Evolutionary conservation across 2,113 vertebrate genomes (phyloP).

Genomic region (Mirounga angustirostris): DNA sequence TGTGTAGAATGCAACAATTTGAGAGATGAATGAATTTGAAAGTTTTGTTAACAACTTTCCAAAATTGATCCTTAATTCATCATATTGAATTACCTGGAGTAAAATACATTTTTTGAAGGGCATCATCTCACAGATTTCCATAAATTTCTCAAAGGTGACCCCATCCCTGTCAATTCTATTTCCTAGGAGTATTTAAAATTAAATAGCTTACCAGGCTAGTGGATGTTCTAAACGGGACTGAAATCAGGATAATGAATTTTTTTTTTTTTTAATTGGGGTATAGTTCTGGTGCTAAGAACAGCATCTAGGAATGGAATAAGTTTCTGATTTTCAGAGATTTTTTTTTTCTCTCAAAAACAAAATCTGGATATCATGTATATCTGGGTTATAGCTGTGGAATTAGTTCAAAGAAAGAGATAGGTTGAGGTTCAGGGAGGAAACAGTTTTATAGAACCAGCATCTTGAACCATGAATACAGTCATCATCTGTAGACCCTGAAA

Average conservation of each 20-base stretch:
- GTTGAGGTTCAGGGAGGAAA: background rate
- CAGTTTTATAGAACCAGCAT: background rate
- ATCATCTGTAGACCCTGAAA: background rate
- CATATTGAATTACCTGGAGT: background rate
- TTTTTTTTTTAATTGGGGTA: background rate
- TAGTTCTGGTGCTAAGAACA: background rate
- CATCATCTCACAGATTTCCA: slow-evolving; percentile 21
- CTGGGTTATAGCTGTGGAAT: background rate
- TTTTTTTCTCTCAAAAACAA: background rate
- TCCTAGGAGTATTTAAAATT: slow-evolving; percentile 35
- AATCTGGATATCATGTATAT: background rate
- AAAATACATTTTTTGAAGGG: slow-evolving; percentile 4
- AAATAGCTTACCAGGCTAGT: slow-evolving; percentile 13
- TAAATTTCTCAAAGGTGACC: slow-evolving; percentile 31
- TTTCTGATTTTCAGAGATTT: background rate
- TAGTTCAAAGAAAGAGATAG: background rate
- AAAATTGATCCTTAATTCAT: background rate
- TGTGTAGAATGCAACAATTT: background rate
- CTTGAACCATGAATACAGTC: background rate
- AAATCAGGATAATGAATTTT: background rate
- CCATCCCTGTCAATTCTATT: background rate
- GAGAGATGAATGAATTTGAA: slow-evolving; percentile 21
- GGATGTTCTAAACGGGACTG: background rate
- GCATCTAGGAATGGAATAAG: background rate
- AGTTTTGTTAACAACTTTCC: slow-evolving; percentile 10